Evolutionary conservation across 1,140 invertebrate species (phyloP).

Genomic region (Ceratina japonica): DNA sequence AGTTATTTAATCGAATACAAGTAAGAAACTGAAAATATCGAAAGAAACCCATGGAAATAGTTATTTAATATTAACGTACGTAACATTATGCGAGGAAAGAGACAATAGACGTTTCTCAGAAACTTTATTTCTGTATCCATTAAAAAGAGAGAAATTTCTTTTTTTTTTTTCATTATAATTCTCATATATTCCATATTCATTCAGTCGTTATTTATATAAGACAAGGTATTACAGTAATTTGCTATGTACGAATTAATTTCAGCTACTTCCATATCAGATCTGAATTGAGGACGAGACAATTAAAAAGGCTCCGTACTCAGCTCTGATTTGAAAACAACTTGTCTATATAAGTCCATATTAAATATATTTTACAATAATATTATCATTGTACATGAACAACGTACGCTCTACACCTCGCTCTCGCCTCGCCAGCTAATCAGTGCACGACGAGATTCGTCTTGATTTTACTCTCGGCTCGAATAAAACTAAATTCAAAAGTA

Average conservation of each 20-base stretch:
- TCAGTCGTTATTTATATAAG: slow-evolving; percentile 71
- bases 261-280: slow-evolving; percentile 69
- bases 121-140: slow-evolving; percentile 65
- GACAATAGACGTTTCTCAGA: slow-evolving; percentile 60
- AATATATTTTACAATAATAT: slow-evolving; percentile 79
- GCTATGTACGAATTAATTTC: slow-evolving; percentile 71
- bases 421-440: slow-evolving; percentile 67
- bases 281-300: slow-evolving; percentile 50
- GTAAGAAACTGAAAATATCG: slow-evolving; percentile 20
- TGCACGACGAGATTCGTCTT: slow-evolving; percentile 40
- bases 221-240: slow-evolving; percentile 72
- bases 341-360: slow-evolving; percentile 75
- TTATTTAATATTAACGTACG: slow-evolving; percentile 35
- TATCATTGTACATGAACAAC: slow-evolving; percentile 79
- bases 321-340: slow-evolving; percentile 72
- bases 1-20: slow-evolving; percentile 1
- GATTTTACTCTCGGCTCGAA: slow-evolving; percentile 14
- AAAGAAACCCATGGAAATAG: background rate
- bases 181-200: slow-evolving; percentile 71
- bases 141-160: slow-evolving; percentile 65
- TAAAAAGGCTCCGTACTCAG: slow-evolving; percentile 50
- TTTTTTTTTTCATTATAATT: slow-evolving; percentile 64
- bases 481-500: slow-evolving; percentile 41
- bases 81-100: slow-evolving; percentile 58
- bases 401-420: slow-evolving; percentile 73